Evolutionary conservation across 2,797 vertebrate species (phyloP), one percentile per base, ranked within the genome.

Genomic region (Sebastes jordani): DNA sequence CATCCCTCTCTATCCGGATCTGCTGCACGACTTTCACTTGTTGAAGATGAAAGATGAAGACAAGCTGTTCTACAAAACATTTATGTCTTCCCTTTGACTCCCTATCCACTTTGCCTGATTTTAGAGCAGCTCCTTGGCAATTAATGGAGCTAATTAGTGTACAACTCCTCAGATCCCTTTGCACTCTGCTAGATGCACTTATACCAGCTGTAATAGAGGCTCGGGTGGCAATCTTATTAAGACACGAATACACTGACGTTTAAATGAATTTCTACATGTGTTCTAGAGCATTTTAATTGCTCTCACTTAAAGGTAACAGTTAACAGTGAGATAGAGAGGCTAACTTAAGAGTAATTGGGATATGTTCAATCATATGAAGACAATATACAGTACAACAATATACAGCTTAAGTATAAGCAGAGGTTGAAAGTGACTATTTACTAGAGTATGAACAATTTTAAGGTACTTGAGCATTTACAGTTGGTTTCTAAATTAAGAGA

Each of bases 121-220:
- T 86, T 83, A 87, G 76, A 87, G 80, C 60, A 75, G 63, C 76
- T 81, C 61, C 76, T 84, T 42, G 23, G 71, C 86, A 91, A 89
- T 93, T 90, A 90, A 86, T 65, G 74, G 38, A 56, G 46, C 86
- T 92, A 91, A 94, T 93, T 90, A 89, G 81, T 5, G 34, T 38
- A 54, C 42, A 84, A 38, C 69, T 82, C 69, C 56, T 77, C 71
- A 64, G 74, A 86, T 88, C 69, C 62, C 64, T 88, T 74, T 69
- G 22, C 72, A 56, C 64, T 59, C 69, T 86, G 34, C 42, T 38
- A 18, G 36, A 73, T 68, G 63, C 76, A 71, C 76, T 67, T 63
- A 78, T 4, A 64, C 27, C 1, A 1, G 36, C 63, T 76, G 38
- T 59, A 38, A 66, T 56, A 6, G 6, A 67, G 58, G 23, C 61